Conservation (phyloP, 2,113 vertebrate species). For the Polypterus senegalus region DNA sequence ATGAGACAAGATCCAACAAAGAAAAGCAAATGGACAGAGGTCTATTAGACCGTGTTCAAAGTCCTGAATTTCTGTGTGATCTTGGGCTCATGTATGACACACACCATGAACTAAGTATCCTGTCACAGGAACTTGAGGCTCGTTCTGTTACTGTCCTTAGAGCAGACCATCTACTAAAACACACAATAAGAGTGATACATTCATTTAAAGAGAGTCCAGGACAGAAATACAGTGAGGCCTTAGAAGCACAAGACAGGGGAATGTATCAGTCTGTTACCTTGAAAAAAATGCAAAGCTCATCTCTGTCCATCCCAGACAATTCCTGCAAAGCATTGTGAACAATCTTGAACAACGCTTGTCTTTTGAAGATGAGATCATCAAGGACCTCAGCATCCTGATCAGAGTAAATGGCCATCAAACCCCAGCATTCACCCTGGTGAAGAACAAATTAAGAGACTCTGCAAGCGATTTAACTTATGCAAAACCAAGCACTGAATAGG, state of each 20-base stretch:
- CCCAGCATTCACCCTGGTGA: slow-evolving; percentile 15
- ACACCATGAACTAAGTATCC: slow-evolving; percentile 19
- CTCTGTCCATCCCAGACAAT: slow-evolving; percentile 21
- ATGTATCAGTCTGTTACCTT: slow-evolving; percentile 12
- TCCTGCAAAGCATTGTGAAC: slow-evolving; percentile 21
- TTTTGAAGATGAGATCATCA: slow-evolving; percentile 18
- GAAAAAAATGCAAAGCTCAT: slow-evolving; percentile 21
- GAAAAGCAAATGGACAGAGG: slow-evolving; percentile 16
- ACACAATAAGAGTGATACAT: slow-evolving; percentile 12
- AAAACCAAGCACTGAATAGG: slow-evolving; percentile 21
- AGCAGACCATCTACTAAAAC: slow-evolving; percentile 17
- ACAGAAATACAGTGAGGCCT: slow-evolving; percentile 14
- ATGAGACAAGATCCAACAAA: slow-evolving; percentile 16
- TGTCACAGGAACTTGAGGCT: slow-evolving; percentile 22
- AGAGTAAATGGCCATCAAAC: slow-evolving; percentile 17
- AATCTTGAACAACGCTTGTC: slow-evolving; percentile 15
- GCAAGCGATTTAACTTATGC: slow-evolving; percentile 18
- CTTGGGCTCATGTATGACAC: slow-evolving; percentile 18
- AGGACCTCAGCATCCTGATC: slow-evolving; percentile 21
- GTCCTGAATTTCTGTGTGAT: slow-evolving; percentile 19
- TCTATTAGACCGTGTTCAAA: slow-evolving; percentile 10
- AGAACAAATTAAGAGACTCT: slow-evolving; percentile 16
- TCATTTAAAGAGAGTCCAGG: slow-evolving; percentile 23
- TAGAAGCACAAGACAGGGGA: slow-evolving; percentile 13
- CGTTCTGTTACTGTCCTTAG: slow-evolving; percentile 21